Base-by-base conservation (phyloP, 2,888 invertebrate species). In the Lomographa bimaculata region DNA sequence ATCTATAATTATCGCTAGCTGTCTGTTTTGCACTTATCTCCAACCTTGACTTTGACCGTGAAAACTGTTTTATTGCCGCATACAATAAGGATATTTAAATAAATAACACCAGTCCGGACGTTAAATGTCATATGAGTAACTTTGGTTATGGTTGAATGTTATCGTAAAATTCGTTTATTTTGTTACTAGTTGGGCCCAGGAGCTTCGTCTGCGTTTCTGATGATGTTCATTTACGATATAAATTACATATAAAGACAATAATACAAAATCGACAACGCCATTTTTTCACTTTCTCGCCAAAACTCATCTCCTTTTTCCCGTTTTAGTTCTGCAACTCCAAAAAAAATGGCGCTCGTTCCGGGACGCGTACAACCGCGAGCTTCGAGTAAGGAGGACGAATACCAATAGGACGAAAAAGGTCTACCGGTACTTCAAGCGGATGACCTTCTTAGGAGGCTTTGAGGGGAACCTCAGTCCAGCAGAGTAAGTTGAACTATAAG, bases 331-430 rank as follows among this genome's bases (percentile, higher is more conserved):
- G 12, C 79, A 84, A 46, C 50, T 89, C 18, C 89, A 87, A 55
- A 75, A 76, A 40, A 86, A 85, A 63, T 89, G 89, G 89, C 76
- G 87, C 17, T 87, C 87, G 0, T 60, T 86, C 1, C 71, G 84
- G 2, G 87, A 89, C 59, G 85, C 84, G 7, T 86, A 85, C 69
- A 84, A 79, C 54, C 55, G 87, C 2, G 87, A 89, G 61, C 55
- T 89, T 37, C 64, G 87, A 3, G 47, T 70, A 14, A 71, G 84
- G 1, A 62, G 68, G 8, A 57, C 74, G 7, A 73, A 74, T 7
- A 43, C 60, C 6, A 59, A 77, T 18, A 51, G 69, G 20, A 69
- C 73, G 47, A 60, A 75, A 6, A 66, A 74, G 30, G 80, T 79
- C 7, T 89, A 89, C 60, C 74, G 79, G 27, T 82, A 87, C 71